Evolutionary conservation across 2,113 vertebrate species (phyloP), one percentile per base, ranked within the genome.

Genomic region (Centropristis striata): DNA sequence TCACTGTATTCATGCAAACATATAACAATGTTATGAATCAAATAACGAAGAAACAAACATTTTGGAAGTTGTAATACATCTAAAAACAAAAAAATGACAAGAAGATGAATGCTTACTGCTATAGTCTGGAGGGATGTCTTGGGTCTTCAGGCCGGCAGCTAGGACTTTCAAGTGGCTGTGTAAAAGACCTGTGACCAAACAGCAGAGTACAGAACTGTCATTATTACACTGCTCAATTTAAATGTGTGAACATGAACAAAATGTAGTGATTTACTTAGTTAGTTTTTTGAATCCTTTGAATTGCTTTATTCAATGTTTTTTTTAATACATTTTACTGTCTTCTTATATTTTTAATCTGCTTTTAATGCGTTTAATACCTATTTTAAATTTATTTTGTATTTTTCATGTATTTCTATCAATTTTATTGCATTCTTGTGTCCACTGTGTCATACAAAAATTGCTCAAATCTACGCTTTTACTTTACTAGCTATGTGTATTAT

Each of bases 121-220:
- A 82, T 93, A 97, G 76, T 96, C 88, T 20, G 96, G 97, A 6
- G 96, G 96, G 0, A 94, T 83, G 6, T 89, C 87, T 44, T 88
- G 88, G 0, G 95, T 96, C 91, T 95, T 96, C 1, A 98, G 32
- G 3, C 97, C 96, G 28, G 95, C 96, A 13, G 86, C 42, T 1
- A 95, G 46, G 8, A 94, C 46, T 85, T 89, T 94, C 18, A 92
- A 15, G 14, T 81, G 82, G 36, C 47, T 80, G 27, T 84, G 79
- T 28, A 92, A n/a, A 44, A 74, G 20, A 87, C 83, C 95, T 96
- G 83, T 28, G 1, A 69, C 15, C n/a, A 78, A 54, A 74, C 1
- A 47, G 8, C n/a, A 86, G n/a, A 51, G 21, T 51, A 12, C 36
- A 23, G 4, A 37, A 23, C 9, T 5, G n/a, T 23, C 5, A 36